Percentiles rank a stretch among this genome's conserved stretches.
phyloP scores from a whole-genome alignment of 2,888 invertebrate species.

The Sphinx pinastri region DNA sequence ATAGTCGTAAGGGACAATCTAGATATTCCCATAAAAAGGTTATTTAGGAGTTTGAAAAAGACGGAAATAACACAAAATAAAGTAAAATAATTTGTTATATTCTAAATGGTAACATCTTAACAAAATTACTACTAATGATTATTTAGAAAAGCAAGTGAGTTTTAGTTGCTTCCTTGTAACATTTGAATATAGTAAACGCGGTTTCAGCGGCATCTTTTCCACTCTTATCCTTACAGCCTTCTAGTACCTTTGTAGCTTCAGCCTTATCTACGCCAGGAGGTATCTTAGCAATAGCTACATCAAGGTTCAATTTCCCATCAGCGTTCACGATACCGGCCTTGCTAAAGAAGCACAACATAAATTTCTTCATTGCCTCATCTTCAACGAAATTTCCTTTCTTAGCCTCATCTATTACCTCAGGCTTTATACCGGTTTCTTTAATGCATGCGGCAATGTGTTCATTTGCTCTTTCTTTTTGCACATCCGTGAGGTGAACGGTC shows the following conservation, averaged over 20 bases:
- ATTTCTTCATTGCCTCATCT: slow-evolving; percentile 72
- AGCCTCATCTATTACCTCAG: slow-evolving; percentile 62
- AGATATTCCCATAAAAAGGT: too few relatives aligned
- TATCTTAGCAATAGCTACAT: slow-evolving; percentile 66
- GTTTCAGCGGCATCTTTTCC: slow-evolving; percentile 69
- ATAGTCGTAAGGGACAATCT: too few relatives aligned
- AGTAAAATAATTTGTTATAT: not conserved
- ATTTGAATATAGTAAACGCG: slow-evolving; percentile 72
- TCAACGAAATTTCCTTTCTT: slow-evolving; percentile 70
- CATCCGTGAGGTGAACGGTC: slow-evolving; percentile 57
- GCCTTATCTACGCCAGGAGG: slow-evolving; percentile 65
- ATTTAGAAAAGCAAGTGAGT: slow-evolving; percentile 51
- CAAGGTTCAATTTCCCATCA: slow-evolving; percentile 71
- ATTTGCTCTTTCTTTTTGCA: slow-evolving; percentile 61
- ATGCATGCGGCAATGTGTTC: slow-evolving; percentile 59
- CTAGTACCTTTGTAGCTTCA: slow-evolving; percentile 64
- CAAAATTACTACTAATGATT: slow-evolving; percentile 1
- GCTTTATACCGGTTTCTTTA: slow-evolving; percentile 63
- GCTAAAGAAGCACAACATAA: slow-evolving; percentile 75
- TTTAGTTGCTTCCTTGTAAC: slow-evolving; percentile 68
- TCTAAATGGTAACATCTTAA: not conserved
- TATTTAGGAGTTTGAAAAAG: too few relatives aligned
- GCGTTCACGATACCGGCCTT: slow-evolving; percentile 63
- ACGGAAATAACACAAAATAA: too few relatives aligned
- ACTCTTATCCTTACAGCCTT: slow-evolving; percentile 65